Percentiles rank a stretch among this genome's conserved stretches.
Evolutionary conservation across 2,797 vertebrate genomes (phyloP).

Genomic region (Enteromius radiatus): DNA sequence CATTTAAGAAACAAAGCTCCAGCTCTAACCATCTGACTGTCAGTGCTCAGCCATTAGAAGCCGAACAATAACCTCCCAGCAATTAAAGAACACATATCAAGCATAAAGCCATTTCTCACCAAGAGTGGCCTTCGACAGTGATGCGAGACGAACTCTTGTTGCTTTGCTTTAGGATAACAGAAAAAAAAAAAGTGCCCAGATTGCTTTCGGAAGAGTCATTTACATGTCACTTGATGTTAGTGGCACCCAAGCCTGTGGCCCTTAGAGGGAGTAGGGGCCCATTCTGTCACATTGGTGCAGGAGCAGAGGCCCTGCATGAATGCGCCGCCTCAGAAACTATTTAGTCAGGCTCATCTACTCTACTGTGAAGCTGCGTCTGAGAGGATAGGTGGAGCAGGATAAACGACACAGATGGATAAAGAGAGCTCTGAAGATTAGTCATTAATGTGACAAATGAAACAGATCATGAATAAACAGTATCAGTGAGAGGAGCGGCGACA

Average conservation of each 20-base stretch:
- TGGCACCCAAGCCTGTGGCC: conserved; percentile 12
- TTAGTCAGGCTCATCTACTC: conserved; percentile 35
- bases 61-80: background rate
- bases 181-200: conserved; percentile 14
- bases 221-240: conserved; percentile 59
- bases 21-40: background rate
- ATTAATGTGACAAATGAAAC: conserved; percentile 58
- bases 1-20: conserved; percentile 27
- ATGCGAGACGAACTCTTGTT: conserved; percentile 16
- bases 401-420: conserved; percentile 51
- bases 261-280: conserved; percentile 30
- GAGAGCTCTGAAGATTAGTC: conserved; percentile 51
- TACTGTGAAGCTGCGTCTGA: conserved; percentile 43
- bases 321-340: conserved; percentile 52
- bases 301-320: conserved; percentile 15
- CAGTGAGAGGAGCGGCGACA: conserved; percentile 33
- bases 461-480: conserved; percentile 58
- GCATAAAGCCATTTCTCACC: background rate
- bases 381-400: conserved; percentile 47
- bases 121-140: conserved; percentile 23
- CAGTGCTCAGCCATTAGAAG: background rate
- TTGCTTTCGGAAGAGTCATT: conserved; percentile 51
- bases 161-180: conserved; percentile 24
- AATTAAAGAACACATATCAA: conserved; percentile 29
- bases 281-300: conserved; percentile 41